Percentiles rank a stretch among this genome's conserved stretches.
phyloP scores from a whole-genome alignment of 1,140 invertebrate species.

The Asbolus verrucosus region DNA sequence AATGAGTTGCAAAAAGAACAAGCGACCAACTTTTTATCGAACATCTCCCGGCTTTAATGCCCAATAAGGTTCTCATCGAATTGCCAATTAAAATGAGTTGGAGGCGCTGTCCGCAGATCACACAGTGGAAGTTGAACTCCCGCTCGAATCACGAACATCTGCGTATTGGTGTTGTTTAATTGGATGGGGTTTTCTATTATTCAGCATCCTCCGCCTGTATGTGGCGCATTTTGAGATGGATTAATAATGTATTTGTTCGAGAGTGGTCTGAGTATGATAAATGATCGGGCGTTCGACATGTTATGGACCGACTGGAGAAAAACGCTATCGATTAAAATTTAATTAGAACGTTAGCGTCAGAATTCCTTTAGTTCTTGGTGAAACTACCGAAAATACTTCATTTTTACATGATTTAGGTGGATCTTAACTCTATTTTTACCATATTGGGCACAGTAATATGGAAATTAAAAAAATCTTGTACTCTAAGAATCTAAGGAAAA shows the following conservation, averaged over 20 bases:
- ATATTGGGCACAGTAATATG: too few relatives aligned
- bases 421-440: too few relatives aligned
- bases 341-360: neutral
- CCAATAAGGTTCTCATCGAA: neutral
- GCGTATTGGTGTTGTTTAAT: conserved; percentile 14
- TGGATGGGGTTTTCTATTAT: conserved; percentile 26
- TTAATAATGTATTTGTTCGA: conserved; percentile 22
- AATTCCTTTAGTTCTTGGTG: neutral
- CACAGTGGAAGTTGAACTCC: neutral
- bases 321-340: conserved; percentile 16
- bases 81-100: conserved; percentile 2
- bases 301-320: neutral
- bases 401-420: too few relatives aligned
- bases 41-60: neutral
- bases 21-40: neutral
- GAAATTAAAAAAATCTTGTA: too few relatives aligned
- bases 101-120: conserved; percentile 3
- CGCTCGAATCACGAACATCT: conserved; percentile 14
- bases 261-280: conserved; percentile 27
- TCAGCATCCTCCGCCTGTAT: neutral
- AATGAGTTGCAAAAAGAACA: conserved; percentile 45
- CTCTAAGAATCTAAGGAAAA: too few relatives aligned
- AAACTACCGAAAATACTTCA: too few relatives aligned
- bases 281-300: conserved; percentile 14
- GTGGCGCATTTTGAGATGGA: conserved; percentile 12